These are phyloP conservation scores for Chunga burmeisteri DNA, from an alignment of 2,113 vertebrate genomes.

Conservation along the genomic window DNA sequence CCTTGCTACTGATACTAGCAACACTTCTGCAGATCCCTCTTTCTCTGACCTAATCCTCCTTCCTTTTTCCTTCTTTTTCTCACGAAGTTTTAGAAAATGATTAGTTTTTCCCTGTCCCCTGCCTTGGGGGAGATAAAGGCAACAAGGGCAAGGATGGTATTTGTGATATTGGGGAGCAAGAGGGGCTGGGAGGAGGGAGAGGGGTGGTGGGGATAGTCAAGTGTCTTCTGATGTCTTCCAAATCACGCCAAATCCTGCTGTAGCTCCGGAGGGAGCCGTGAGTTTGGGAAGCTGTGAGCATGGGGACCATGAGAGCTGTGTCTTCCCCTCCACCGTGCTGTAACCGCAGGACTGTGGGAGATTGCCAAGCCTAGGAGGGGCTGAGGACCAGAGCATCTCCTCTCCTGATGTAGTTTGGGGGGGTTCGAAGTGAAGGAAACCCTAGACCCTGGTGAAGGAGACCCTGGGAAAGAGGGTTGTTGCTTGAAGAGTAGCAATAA, in stretches of 20 bases:
- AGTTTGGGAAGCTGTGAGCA: neutral
- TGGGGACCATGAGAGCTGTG: neutral
- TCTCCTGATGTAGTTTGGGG: rapidly evolving
- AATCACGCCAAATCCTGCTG: neutral
- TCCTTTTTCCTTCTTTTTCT: neutral
- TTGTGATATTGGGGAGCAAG: rapidly evolving
- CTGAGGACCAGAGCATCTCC: neutral
- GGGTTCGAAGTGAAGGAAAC: neutral
- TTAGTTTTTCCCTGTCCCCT: neutral
- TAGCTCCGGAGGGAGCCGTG: neutral
- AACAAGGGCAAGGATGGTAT: neutral
- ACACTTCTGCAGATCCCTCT: rapidly evolving
- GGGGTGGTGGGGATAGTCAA: neutral
- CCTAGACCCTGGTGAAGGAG: neutral
- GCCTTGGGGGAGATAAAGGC: neutral
- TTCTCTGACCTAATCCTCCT: neutral
- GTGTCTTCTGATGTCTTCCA: neutral
- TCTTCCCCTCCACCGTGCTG: rapidly evolving
- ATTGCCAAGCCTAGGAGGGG: neutral
- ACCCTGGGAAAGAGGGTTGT: neutral
- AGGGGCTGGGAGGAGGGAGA: neutral
- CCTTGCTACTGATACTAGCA: neutral
- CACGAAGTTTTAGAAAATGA: neutral
- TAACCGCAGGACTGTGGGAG: neutral
- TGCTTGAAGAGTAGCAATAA: neutral